phyloP scores from a whole-genome alignment of 64 coral and sea anemone genomes.

The Acropora yongei region DNA sequence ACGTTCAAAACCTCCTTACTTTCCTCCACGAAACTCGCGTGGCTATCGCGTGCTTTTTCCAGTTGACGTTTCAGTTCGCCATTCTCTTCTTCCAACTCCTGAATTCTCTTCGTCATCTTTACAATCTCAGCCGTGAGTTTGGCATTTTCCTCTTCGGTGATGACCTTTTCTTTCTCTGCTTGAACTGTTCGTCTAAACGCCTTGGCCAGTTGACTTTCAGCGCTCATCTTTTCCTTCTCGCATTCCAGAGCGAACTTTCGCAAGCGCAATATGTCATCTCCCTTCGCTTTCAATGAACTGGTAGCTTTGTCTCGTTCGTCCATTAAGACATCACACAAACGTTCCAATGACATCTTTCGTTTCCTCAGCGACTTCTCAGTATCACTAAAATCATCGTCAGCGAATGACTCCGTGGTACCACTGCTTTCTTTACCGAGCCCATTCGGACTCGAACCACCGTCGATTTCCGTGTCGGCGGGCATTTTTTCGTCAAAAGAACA shows the following conservation, averaged over 20 bases:
- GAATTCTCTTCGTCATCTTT: constrained; percentile 44
- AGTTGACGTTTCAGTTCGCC: constrained; percentile 17
- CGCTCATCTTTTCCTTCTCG: background rate
- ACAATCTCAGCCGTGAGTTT: constrained; percentile 43
- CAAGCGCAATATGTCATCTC: constrained; percentile 23
- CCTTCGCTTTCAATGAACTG: background rate
- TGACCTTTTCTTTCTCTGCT: background rate
- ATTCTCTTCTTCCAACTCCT: constrained; percentile 55
- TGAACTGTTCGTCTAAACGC: background rate
- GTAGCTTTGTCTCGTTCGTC: constrained; percentile 59
- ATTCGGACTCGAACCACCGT: background rate
- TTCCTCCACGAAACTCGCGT: constrained; percentile 5
- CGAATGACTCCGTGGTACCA: constrained; percentile 1
- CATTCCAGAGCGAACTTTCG: constrained; percentile 27
- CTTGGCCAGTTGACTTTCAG: constrained; percentile 50
- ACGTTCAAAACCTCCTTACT: constrained; percentile 5
- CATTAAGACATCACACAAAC: constrained; percentile 41
- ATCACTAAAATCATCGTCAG: constrained; percentile 4
- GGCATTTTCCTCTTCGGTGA: constrained; percentile 59
- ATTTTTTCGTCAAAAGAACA: background rate
- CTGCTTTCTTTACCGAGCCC: background rate
- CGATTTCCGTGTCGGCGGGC: background rate
- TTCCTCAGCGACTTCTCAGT: background rate
- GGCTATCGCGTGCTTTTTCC: constrained; percentile 6
- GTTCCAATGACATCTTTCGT: constrained; percentile 59